Conservation (phyloP, 2,797 vertebrate genomes). For the Vireo griseus region DNA sequence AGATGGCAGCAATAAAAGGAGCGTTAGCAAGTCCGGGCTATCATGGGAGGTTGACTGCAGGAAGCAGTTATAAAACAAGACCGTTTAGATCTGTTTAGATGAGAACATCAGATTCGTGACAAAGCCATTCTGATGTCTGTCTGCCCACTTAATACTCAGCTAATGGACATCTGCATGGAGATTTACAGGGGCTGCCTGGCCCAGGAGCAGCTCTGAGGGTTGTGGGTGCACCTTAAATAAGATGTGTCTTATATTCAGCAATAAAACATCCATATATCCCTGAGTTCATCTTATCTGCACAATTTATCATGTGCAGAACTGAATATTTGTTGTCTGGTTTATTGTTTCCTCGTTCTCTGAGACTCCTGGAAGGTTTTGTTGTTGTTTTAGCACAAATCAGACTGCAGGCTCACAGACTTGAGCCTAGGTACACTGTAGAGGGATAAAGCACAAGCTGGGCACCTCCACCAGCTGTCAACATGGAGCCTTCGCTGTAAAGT, state of each 20-base stretch:
- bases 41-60: constrained; percentile 33
- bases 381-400: not conserved
- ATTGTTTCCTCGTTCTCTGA: not conserved
- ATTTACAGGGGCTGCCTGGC: constrained; percentile 3
- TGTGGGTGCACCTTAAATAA: not conserved
- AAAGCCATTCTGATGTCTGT: not conserved
- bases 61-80: constrained; percentile 47
- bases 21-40: constrained; percentile 52
- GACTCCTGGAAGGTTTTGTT: not conserved
- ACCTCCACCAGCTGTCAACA: not conserved
- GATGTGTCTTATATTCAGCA: not conserved
- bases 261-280: not conserved
- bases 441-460: not conserved
- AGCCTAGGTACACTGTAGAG: not conserved
- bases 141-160: not conserved
- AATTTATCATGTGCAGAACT: not conserved
- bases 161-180: constrained; percentile 32
- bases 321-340: not conserved
- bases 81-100: not conserved
- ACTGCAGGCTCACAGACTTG: not conserved
- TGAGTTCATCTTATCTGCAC: not conserved
- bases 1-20: constrained; percentile 66
- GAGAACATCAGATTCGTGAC: constrained; percentile 31
- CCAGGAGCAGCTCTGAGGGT: not conserved
- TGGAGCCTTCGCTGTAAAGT: not conserved